Base-by-base conservation (phyloP, 2,888 invertebrate species). In the Torymus auratus region DNA sequence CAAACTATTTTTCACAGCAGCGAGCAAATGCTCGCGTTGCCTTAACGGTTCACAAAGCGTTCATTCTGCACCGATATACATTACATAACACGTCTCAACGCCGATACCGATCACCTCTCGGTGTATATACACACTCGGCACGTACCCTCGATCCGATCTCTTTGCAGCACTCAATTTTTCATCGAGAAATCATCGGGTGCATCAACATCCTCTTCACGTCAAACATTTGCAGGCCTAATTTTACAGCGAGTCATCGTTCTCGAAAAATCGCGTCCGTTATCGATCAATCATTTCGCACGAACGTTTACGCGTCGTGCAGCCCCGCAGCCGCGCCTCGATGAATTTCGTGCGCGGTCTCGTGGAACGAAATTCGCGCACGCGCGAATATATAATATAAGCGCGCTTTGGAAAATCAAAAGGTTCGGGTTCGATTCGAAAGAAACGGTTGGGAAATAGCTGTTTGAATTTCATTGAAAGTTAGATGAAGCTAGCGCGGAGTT, bases 311-410 rank as follows among this genome's bases (percentile, higher is more conserved):
- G 52, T 10, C 1, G 13, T n/a, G 65, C 28, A 14, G 20, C 20
- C 41, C n/a, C n/a, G n/a, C 17, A 28, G 69, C 28, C 50, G 69
- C 64, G 70, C 77, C 56, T 77, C 69, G 69, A 64, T 77, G 71
- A 58, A 71, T 56, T 71, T 70, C 20, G 41, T 28, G 64, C 28
- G 64, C 70, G 52, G 52, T 70, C 64, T 62, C 13, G n/a, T 52
- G 71, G 64, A 71, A 77, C 77, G 70, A 53, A 17, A n/a, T 3
- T 2, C 23, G 28, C 28, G 28, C 28, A 28, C 28, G 28, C 28
- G 41, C 41, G 41, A 41, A 75, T 76, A 15, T 55, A 13, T 28
- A 58, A 50, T 13, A 10, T 15, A 3, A n/a, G 52, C 17, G 1
- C 15, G 23, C 14, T 20, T 14, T 23, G 20, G 14, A 68, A 55